phyloP scores from a whole-genome alignment of 2,113 vertebrate species.

The Chrysemys picta region DNA sequence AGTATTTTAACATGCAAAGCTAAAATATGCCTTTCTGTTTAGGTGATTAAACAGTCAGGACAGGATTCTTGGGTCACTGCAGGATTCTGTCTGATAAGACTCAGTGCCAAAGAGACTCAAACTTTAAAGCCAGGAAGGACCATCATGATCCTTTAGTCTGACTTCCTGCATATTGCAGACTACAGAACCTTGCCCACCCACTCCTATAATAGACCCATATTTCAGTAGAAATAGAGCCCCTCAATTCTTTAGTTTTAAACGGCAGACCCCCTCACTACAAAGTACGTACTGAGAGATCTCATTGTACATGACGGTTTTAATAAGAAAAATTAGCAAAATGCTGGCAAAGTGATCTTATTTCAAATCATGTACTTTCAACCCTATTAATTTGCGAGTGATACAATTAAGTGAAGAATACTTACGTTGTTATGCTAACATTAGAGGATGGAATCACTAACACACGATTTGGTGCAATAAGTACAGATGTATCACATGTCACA shows the following conservation, averaged over 20 bases:
- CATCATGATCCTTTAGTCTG: neutral
- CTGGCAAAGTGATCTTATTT: neutral
- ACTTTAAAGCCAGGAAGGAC: neutral
- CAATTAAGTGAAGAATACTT: constrained; percentile 73
- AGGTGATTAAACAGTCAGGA: neutral
- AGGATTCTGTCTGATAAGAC: neutral
- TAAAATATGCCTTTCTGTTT: accelerated
- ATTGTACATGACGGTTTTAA: neutral
- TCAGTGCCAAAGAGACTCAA: neutral
- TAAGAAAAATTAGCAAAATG: neutral
- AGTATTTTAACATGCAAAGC: neutral
- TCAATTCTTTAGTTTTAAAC: too few species aligned
- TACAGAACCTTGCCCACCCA: neutral
- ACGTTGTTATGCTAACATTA: constrained; percentile 94
- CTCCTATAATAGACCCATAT: neutral
- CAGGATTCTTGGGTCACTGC: neutral
- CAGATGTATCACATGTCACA: constrained; percentile 92
- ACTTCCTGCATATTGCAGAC: neutral
- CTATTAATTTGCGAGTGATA: accelerated
- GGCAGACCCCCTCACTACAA: neutral
- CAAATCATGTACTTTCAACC: accelerated
- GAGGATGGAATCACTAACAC: constrained; percentile 93
- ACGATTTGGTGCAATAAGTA: constrained; percentile 89
- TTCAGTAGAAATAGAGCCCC: neutral
- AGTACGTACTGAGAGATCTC: neutral